These are phyloP conservation scores for Takifugu rubripes DNA, from an alignment of 2,797 vertebrate species.

Conservation along the genomic window DNA sequence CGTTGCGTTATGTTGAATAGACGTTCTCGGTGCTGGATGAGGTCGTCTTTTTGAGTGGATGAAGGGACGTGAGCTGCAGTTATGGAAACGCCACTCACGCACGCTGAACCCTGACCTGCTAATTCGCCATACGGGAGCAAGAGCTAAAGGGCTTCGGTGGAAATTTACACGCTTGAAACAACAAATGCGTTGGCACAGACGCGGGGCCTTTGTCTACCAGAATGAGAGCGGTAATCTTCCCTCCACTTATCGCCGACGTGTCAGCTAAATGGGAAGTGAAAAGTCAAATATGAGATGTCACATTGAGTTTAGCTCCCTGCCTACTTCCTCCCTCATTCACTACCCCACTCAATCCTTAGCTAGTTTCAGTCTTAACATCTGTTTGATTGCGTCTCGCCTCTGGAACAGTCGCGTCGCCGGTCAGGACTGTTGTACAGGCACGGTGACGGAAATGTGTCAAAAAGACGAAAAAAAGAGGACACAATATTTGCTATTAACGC, in stretches of 20 bases:
- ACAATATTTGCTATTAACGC: no score
- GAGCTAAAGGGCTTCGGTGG: constrained; percentile 18
- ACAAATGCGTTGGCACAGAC: constrained; percentile 37
- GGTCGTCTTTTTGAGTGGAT: neutral
- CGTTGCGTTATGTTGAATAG: no score
- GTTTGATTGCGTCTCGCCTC: constrained; percentile 54
- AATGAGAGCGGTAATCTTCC: constrained; percentile 64
- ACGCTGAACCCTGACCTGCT: constrained; percentile 10
- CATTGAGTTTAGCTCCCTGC: constrained; percentile 69
- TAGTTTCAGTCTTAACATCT: constrained; percentile 31
- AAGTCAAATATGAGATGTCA: constrained; percentile 75
- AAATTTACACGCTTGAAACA: constrained; percentile 44
- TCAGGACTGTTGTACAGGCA: constrained; percentile 50
- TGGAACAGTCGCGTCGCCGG: constrained; percentile 38
- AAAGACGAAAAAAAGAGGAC: no score
- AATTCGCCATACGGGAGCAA: constrained; percentile 16
- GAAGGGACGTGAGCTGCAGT: neutral
- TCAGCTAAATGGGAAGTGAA: constrained; percentile 74
- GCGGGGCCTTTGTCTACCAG: constrained; percentile 54
- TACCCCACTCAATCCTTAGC: constrained; percentile 17
- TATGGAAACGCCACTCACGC: neutral
- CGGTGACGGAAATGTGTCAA: constrained; percentile 18
- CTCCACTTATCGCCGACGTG: constrained; percentile 61
- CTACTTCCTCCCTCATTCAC: constrained; percentile 31
- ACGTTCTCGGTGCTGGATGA: no score